phyloP scores from a whole-genome alignment of 1,140 invertebrate genomes.

The Hermetia illucens region DNA sequence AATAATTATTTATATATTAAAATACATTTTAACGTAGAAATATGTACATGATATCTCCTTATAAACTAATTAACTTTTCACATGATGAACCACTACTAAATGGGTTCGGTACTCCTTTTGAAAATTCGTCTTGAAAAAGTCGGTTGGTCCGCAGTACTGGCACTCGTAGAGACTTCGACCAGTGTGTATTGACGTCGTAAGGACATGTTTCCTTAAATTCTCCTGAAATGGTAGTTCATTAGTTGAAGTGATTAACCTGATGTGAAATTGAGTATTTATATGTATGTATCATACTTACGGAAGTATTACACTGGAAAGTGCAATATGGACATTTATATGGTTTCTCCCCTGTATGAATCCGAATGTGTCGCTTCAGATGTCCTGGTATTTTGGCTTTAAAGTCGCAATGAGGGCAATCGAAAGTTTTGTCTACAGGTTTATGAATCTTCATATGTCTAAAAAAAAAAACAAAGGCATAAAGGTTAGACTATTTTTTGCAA shows the following conservation, averaged over 20 bases:
- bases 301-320: conserved; percentile 57
- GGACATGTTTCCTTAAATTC: conserved; percentile 72
- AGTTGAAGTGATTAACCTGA: neutral
- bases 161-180: conserved; percentile 68
- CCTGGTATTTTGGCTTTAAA: conserved; percentile 50
- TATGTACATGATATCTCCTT: too few relatives aligned
- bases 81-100: conserved; percentile 43
- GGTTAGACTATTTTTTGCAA: too few relatives aligned
- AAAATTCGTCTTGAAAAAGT: conserved; percentile 43
- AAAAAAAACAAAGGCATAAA: conserved; percentile 13
- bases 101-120: conserved; percentile 52
- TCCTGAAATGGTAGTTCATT: conserved; percentile 55
- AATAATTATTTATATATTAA: too few relatives aligned
- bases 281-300: conserved; percentile 34
- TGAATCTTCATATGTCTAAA: conserved; percentile 40
- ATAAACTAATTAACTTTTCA: too few relatives aligned
- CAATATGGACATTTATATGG: conserved; percentile 80
- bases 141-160: conserved; percentile 34
- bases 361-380: conserved; percentile 61
- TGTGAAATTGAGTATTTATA: conserved; percentile 1
- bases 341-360: conserved; percentile 62
- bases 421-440: conserved; percentile 34
- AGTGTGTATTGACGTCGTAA: conserved; percentile 62
- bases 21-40: too few relatives aligned
- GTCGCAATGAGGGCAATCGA: conserved; percentile 44